Percentiles rank a stretch among this genome's conserved stretches.
These are phyloP conservation scores for Chaetophractus vellerosus DNA, from an alignment of 2,797 vertebrate genomes.

Conservation along the genomic window DNA sequence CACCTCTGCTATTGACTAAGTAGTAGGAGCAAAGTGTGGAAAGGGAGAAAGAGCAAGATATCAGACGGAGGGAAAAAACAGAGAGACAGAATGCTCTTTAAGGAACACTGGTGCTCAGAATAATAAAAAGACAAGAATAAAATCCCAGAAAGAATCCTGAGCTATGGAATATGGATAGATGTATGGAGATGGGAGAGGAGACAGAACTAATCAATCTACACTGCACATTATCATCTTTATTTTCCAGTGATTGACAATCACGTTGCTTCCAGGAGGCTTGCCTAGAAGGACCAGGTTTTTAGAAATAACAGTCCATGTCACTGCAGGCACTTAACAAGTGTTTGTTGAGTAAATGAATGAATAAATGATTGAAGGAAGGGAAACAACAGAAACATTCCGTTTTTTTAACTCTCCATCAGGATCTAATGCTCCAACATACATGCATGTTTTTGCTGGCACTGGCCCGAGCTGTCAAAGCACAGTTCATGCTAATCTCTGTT, in stretches of 20 bases:
- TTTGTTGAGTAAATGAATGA: slow-evolving; percentile 41
- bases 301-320: slow-evolving; percentile 48
- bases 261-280: slow-evolving; percentile 21
- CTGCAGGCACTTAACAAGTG: slow-evolving; percentile 63
- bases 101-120: slow-evolving; percentile 33
- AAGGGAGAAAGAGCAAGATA: slow-evolving; percentile 49
- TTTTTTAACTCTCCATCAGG: slow-evolving; percentile 57
- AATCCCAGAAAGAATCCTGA: slow-evolving; percentile 53
- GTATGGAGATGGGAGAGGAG: neutral
- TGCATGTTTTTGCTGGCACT: slow-evolving; percentile 27
- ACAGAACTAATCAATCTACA: slow-evolving; percentile 63
- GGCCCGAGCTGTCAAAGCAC: slow-evolving; percentile 58
- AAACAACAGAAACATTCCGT: slow-evolving; percentile 29
- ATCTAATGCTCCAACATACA: slow-evolving; percentile 42
- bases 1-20: slow-evolving; percentile 45
- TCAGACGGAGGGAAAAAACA: slow-evolving; percentile 45
- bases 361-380: neutral
- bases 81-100: slow-evolving; percentile 32
- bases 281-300: slow-evolving; percentile 29
- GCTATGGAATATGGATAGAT: slow-evolving; percentile 55
- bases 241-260: slow-evolving; percentile 42
- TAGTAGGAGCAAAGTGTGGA: slow-evolving; percentile 40
- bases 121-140: slow-evolving; percentile 51
- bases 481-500: slow-evolving; percentile 36
- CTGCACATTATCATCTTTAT: slow-evolving; percentile 57